phyloP scores from a whole-genome alignment of 2,113 vertebrate species.

The Gavialis gangeticus region DNA sequence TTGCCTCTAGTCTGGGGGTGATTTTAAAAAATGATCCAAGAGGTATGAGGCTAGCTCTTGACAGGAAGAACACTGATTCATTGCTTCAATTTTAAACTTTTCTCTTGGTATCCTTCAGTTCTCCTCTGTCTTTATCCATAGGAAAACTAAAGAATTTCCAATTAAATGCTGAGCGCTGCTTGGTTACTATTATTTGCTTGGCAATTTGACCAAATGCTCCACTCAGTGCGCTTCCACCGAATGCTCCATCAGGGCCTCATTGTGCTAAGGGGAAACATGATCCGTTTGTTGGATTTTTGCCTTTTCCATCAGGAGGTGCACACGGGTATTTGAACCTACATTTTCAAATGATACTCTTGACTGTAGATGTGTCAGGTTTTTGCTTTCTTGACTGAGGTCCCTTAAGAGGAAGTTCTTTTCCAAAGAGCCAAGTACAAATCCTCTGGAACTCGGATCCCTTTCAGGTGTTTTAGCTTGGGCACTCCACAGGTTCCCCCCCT shows the following conservation, averaged over 20 bases:
- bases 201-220: neutral
- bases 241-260: neutral
- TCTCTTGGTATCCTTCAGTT: neutral
- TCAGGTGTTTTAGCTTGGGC: neutral
- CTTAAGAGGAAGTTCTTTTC: neutral
- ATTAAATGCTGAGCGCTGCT: neutral
- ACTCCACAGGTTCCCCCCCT: too few species aligned
- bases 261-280: neutral
- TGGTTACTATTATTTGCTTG: neutral
- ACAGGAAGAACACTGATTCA: neutral
- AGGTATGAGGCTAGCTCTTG: neutral
- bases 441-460: rapidly evolving
- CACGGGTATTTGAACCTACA: neutral
- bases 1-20: neutral
- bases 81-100: neutral
- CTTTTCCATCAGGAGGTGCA: neutral
- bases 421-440: neutral
- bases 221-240: too few species aligned
- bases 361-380: neutral
- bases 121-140: neutral
- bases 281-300: too few species aligned
- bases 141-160: neutral
- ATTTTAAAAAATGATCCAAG: neutral
- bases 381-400: neutral
- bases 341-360: neutral